phyloP scores from a whole-genome alignment of 2,113 vertebrate genomes.

The Dryoscopus gambensis region DNA sequence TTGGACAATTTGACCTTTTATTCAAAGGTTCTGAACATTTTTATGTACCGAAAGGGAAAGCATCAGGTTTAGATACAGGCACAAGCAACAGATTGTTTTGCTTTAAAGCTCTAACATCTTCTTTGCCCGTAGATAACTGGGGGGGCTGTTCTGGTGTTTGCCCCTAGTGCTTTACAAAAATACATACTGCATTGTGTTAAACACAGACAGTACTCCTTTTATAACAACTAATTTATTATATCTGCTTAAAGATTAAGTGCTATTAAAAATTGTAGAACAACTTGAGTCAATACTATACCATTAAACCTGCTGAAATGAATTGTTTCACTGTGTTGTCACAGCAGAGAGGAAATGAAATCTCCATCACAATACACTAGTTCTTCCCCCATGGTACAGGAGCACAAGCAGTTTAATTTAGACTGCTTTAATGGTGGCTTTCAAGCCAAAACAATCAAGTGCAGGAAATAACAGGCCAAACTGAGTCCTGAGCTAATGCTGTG shows the following conservation, averaged over 20 bases:
- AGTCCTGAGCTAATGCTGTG: background rate
- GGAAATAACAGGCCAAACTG: background rate
- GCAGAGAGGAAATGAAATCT: constrained; percentile 26
- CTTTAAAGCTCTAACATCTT: background rate
- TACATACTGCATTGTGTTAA: background rate
- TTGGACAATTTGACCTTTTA: background rate
- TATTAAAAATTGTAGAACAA: constrained; percentile 32
- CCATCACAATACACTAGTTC: constrained; percentile 9
- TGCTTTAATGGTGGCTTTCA: constrained; percentile 21
- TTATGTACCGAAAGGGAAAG: background rate
- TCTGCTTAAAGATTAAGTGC: constrained; percentile 23
- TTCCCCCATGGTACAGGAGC: background rate
- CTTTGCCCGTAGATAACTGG: background rate
- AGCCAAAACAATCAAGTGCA: constrained; percentile 28
- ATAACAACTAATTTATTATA: constrained; percentile 12
- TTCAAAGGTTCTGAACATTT: background rate
- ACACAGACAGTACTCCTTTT: background rate
- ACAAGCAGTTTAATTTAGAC: constrained; percentile 28
- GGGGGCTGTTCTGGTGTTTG: background rate
- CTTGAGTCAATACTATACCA: constrained; percentile 26
- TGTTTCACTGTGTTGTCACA: background rate
- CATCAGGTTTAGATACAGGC: background rate
- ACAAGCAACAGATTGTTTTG: background rate
- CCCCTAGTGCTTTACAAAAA: background rate
- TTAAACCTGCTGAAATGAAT: constrained; percentile 30